phyloP scores from a whole-genome alignment of 2,113 vertebrate genomes.

The Rana temporaria region DNA sequence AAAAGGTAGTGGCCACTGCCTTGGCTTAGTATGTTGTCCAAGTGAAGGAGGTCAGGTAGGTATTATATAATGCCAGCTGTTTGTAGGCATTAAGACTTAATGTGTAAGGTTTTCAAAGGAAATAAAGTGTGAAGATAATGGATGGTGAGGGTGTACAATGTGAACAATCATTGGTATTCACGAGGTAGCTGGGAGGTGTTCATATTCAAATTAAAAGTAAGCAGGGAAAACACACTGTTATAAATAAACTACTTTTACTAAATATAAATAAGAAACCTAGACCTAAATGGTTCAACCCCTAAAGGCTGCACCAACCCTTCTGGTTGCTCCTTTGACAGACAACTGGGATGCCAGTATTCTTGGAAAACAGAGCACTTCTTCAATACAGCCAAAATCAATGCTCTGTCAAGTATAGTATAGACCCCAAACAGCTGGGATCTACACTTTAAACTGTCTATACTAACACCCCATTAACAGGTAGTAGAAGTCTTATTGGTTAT shows the following conservation, averaged over 20 bases:
- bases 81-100: no score
- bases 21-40: background rate
- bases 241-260: background rate
- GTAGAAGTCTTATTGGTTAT: no score
- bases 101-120: no score
- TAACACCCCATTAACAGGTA: no score
- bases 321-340: background rate
- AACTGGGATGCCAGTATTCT: no score
- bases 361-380: no score
- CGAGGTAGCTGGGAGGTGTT: conserved; percentile 32
- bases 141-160: no score
- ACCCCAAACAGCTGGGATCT: no score
- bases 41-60: no score
- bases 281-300: background rate
- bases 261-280: background rate
- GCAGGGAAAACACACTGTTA: background rate
- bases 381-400: background rate
- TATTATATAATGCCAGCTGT: no score
- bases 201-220: background rate
- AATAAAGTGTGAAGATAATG: no score
- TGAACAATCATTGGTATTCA: conserved; percentile 8
- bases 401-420: background rate
- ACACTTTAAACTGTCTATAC: no score
- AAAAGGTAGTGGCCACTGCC: background rate
- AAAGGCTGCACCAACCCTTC: background rate